phyloP scores from a whole-genome alignment of 2,888 invertebrate species.

The Drosophila phalerata region DNA sequence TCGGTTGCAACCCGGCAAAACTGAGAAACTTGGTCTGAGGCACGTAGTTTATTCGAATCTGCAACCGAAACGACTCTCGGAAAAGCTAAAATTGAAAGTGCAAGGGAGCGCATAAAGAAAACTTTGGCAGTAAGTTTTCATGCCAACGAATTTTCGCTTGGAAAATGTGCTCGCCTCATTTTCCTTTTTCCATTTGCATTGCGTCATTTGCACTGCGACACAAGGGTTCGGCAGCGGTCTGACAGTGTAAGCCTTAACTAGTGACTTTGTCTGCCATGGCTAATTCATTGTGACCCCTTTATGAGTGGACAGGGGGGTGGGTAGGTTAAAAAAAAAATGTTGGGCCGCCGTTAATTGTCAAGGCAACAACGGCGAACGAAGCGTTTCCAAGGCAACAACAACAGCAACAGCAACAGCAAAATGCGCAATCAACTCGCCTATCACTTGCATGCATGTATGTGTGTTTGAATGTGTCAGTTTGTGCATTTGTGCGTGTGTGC shows the following conservation, averaged over 20 bases:
- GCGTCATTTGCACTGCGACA: slow-evolving; percentile 62
- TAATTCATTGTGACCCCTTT: slow-evolving; percentile 56
- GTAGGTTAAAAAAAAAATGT: slow-evolving; percentile 34
- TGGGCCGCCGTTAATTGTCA: slow-evolving; percentile 73
- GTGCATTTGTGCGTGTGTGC: slow-evolving; percentile 3
- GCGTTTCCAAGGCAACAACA: slow-evolving; percentile 65
- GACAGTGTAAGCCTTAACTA: slow-evolving; percentile 23
- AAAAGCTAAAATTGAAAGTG: slow-evolving; percentile 43
- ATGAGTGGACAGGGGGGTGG: background rate
- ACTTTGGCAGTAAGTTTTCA: slow-evolving; percentile 42
- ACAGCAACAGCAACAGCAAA: slow-evolving; percentile 47
- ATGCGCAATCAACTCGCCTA: slow-evolving; percentile 60
- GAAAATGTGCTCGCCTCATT: slow-evolving; percentile 52
- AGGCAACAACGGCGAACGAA: slow-evolving; percentile 64
- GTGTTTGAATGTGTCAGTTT: slow-evolving; percentile 16
- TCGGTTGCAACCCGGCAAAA: slow-evolving; percentile 34
- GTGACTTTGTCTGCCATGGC: slow-evolving; percentile 55
- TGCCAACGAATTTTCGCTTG: slow-evolving; percentile 38
- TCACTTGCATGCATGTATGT: slow-evolving; percentile 37
- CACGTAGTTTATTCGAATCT: slow-evolving; percentile 29
- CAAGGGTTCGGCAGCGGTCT: slow-evolving; percentile 5
- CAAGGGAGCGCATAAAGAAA: slow-evolving; percentile 54
- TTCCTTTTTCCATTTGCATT: slow-evolving; percentile 65
- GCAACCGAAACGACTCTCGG: slow-evolving; percentile 20
- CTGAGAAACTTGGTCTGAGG: slow-evolving; percentile 24